Evolutionary conservation across 2,797 vertebrate genomes (phyloP).

Genomic region (Malurus splendens): DNA sequence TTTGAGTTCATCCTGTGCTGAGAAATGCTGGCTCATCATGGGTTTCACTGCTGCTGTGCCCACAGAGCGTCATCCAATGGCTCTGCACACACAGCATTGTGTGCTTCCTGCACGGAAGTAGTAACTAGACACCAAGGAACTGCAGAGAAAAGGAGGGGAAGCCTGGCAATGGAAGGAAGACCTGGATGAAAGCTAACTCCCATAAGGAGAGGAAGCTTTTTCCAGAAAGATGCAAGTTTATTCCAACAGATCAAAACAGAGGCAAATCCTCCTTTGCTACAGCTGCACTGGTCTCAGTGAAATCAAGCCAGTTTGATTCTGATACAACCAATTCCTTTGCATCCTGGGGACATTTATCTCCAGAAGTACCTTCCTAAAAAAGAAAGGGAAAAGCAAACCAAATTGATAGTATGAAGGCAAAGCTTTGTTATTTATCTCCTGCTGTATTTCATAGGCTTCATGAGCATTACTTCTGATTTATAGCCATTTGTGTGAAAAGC

Average conservation of each 20-base stretch:
- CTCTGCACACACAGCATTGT: neutral
- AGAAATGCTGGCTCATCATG: accelerated
- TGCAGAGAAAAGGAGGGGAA: neutral
- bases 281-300: neutral
- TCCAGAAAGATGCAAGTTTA: constrained; percentile 62
- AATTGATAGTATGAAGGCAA: neutral
- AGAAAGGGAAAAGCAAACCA: neutral
- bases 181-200: constrained; percentile 5
- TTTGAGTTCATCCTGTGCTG: neutral
- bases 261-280: neutral
- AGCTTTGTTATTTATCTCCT: neutral
- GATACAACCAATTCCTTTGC: neutral
- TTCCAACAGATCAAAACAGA: neutral
- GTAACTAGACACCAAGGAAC: neutral
- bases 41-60: constrained; percentile 31
- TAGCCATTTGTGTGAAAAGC: neutral
- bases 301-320: neutral
- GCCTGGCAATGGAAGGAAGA: neutral
- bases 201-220: constrained; percentile 71
- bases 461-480: neutral
- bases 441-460: neutral
- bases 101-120: neutral
- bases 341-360: neutral
- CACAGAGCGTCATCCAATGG: accelerated
- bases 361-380: neutral